Evolutionary conservation across 2,888 invertebrate species (phyloP), one percentile per base, ranked within the genome.

Genomic region (Lithophane semibrunnea): DNA sequence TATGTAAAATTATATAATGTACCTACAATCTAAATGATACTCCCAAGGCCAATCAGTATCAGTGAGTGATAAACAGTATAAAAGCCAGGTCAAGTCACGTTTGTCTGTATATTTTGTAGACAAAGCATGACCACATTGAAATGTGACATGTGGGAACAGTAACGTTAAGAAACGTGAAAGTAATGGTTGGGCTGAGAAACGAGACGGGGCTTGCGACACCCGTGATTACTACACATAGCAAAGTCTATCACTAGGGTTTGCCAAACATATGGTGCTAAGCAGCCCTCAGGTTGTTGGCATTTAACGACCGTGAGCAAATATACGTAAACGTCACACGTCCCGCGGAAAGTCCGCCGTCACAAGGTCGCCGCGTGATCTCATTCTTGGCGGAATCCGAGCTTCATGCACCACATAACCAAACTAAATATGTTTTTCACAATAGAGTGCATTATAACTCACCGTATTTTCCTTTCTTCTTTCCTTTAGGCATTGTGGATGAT

Each of bases 381-480:
- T 93, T 94, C 92, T 92, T 91, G 89, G 92, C 92, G 91, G 92
- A 94, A 92, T 92, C 89, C 89, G 91, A 88, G 86, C 86, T 88
- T 79, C 84, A 86, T 77, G 61, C 77, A 82, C 65, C 77, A 81
- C 65, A 86, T 83, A 82, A 80, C 80, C 73, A 73, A 81, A 72
- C 77, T 76, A 77, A 76, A 75, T 61, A 49, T 49, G 82, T 67
- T 80, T 69, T 66, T 68, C 70, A 77, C 61, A 66, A 66, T 21
- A 58, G 66, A 73, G 77, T 78, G 61, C 10, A 74, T 47, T 8
- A 65, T 80, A 80, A 93, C 97, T 97, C 92, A 98, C 98, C 97
- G 96, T 97, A 97, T 97, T 98, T 98, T 97, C 97, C 97, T 97
- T 97, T 98, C 96, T 97, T 97, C 97, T 97, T 97, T 95, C 98